phyloP scores from a whole-genome alignment of 2,888 invertebrate species.

The Andrena chrysosceles region DNA sequence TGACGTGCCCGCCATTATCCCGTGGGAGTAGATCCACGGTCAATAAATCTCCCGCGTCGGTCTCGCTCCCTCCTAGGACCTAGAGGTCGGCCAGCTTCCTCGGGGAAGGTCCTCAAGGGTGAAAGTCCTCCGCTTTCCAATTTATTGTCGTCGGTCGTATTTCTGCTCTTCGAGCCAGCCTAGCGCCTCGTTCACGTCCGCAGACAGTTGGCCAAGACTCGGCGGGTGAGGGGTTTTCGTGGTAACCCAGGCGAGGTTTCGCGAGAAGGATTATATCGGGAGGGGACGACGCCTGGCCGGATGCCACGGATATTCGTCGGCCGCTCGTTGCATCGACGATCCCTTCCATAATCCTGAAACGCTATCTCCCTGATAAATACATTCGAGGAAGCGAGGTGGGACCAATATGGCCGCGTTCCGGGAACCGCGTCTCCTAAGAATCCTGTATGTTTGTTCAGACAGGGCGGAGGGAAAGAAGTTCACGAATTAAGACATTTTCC shows the following conservation, averaged over 20 bases:
- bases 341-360: slow-evolving; percentile 17
- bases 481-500: neutral
- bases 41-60: slow-evolving; percentile 36
- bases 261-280: slow-evolving; percentile 44
- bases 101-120: slow-evolving; percentile 11
- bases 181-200: neutral
- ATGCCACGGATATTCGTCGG: slow-evolving; percentile 30
- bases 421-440: neutral
- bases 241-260: slow-evolving; percentile 19
- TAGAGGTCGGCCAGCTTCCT: neutral
- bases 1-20: slow-evolving; percentile 19
- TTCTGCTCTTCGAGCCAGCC: slow-evolving; percentile 37
- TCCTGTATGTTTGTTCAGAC: too few relatives aligned
- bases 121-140: slow-evolving; percentile 68
- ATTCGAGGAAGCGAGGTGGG: neutral
- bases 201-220: slow-evolving; percentile 22
- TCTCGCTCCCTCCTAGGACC: neutral
- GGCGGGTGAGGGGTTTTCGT: slow-evolving; percentile 22
- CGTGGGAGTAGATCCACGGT: slow-evolving; percentile 10
- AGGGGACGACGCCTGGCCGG: slow-evolving; percentile 16
- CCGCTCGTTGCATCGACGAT: neutral
- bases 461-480: neutral
- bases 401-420: neutral
- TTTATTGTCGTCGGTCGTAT: slow-evolving; percentile 68
- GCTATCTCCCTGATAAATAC: neutral